Base-by-base conservation (phyloP, 2,113 vertebrate genomes). In the Rhinichthys klamathensis region DNA sequence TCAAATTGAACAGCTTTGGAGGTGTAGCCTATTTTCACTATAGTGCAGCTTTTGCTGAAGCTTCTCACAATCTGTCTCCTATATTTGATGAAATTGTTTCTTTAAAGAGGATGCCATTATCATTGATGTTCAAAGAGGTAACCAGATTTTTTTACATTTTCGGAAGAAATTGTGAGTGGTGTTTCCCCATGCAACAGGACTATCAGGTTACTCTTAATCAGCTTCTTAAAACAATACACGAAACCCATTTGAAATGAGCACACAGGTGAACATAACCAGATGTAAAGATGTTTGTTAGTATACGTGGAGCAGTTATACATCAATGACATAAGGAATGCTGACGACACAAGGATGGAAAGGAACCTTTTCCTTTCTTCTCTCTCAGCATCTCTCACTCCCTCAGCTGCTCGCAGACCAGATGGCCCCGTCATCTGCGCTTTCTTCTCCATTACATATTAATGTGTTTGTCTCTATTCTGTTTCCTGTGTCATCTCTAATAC, bases 371-470 rank as follows among this genome's bases (percentile, higher is more conserved):
- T 13, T 83, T n/a, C 15, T 75, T 58, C 44, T 65, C 25, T 1
- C 54, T 38, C 61, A 56, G 9, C 63, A 25, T 41, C 60, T 54
- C 56, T 60, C 70, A 54, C 84, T 72, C 61, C 49, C 60, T 38
- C 63, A 86, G 56, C 44, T 70, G 73, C 56, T 84, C 44, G 65
- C 46, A 30, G 3, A 74, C 46, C 89, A 90, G 89, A 89, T 87
- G 86, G 86, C 18, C 56, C 84, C 25, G 23, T 88, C 85, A 85
- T 84, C 82, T 79, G 75, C 56, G 44, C 75, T 82, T 79, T 79
- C 78, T 86, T 79, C 72, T 87, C 35, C 21, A 82, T 83, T 89
- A 85, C 86, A 83, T 80, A 88, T 89, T 83, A 87, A 89, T 88
- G 63, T 67, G 60, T 72, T 82, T 82, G 82, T 84, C 77, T 82